phyloP scores from a whole-genome alignment of 2,888 invertebrate genomes.

The Dicycla oo region DNA sequence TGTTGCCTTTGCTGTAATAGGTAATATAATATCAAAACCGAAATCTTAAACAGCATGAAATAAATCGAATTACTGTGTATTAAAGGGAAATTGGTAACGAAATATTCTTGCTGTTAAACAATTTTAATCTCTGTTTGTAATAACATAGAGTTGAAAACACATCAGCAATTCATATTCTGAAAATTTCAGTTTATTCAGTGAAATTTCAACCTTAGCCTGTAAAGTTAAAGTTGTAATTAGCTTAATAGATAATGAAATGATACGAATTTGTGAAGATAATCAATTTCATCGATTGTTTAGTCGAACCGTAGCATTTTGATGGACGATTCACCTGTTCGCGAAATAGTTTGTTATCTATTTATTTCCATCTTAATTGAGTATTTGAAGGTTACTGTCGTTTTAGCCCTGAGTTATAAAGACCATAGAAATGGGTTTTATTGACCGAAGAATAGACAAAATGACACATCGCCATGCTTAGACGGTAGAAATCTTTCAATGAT shows the following conservation, averaged over 20 bases:
- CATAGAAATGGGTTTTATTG: too few species aligned
- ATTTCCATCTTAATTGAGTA: not conserved
- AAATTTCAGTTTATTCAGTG: not conserved
- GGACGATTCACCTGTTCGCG: slow-evolving; percentile 48
- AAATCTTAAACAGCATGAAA: slow-evolving; percentile 54
- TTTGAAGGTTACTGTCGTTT: not conserved
- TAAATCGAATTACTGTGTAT: slow-evolving; percentile 47
- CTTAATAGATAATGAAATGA: not conserved
- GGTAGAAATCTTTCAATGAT: too few species aligned
- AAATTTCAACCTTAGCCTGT: slow-evolving; percentile 11
- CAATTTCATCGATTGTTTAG: slow-evolving; percentile 51
- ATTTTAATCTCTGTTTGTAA: not conserved
- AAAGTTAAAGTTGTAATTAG: slow-evolving; percentile 19
- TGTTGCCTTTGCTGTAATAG: not conserved
- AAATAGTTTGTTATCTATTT: slow-evolving; percentile 3
- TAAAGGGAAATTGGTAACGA: slow-evolving; percentile 26
- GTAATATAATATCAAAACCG: slow-evolving; percentile 13
- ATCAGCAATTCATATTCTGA: not conserved
- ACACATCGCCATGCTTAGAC: too few species aligned
- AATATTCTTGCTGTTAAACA: not conserved
- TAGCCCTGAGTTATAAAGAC: not conserved
- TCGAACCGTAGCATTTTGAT: slow-evolving; percentile 44
- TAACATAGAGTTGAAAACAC: not conserved
- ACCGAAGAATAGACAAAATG: too few species aligned
- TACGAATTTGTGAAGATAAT: slow-evolving; percentile 49